Conservation (phyloP, 2,888 invertebrate genomes). For the Epinotia brunnichana region DNA sequence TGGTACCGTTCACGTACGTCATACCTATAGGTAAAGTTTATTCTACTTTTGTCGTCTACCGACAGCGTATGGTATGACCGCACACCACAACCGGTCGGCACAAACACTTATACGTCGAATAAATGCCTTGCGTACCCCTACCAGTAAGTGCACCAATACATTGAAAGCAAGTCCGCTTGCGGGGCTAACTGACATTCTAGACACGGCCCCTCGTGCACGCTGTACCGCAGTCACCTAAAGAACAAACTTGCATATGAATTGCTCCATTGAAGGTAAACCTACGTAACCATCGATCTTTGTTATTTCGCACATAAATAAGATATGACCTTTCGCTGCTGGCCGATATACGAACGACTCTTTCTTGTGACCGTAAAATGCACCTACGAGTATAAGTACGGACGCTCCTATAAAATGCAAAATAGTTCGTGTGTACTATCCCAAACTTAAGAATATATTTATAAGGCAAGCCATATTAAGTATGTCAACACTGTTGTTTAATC, state of each 20-base stretch:
- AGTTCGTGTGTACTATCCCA: slow-evolving; percentile 19
- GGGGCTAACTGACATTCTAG: slow-evolving; percentile 40
- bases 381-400: slow-evolving; percentile 28
- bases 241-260: slow-evolving; percentile 42
- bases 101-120: slow-evolving; percentile 34
- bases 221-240: slow-evolving; percentile 38
- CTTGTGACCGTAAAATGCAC: slow-evolving; percentile 39
- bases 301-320: slow-evolving; percentile 40
- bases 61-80: slow-evolving; percentile 60
- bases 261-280: slow-evolving; percentile 31
- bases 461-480: background rate
- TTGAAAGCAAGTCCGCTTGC: slow-evolving; percentile 28
- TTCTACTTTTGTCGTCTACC: slow-evolving; percentile 48
- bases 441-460: background rate
- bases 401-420: slow-evolving; percentile 31
- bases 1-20: slow-evolving; percentile 18
- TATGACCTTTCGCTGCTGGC: slow-evolving; percentile 40
- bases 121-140: slow-evolving; percentile 41
- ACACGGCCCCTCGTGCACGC: slow-evolving; percentile 27
- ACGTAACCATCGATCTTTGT: slow-evolving; percentile 37
- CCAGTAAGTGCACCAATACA: slow-evolving; percentile 34
- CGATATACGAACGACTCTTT: slow-evolving; percentile 32
- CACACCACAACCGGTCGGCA: slow-evolving; percentile 66
- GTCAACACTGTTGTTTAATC: background rate
- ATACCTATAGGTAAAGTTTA: slow-evolving; percentile 24